Conservation (phyloP, 1,140 invertebrate species). For the Drosophila arawakana region DNA sequence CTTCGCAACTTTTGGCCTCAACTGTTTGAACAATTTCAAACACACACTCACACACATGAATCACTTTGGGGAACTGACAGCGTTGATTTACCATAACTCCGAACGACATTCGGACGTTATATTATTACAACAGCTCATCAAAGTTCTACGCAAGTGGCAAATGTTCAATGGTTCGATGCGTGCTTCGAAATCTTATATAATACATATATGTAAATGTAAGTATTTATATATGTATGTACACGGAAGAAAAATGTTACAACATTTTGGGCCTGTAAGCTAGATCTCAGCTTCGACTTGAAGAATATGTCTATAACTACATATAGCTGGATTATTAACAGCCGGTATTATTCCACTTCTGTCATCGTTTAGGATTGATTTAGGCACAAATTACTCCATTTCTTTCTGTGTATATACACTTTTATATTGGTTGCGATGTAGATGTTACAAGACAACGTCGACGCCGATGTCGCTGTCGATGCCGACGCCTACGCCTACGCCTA, state of each 20-base stretch:
- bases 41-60: constrained; percentile 23
- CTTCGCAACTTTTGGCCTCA: constrained; percentile 75
- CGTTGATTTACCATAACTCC: constrained; percentile 62
- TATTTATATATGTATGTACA: constrained; percentile 11
- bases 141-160: constrained; percentile 45
- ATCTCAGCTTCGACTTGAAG: too few species aligned
- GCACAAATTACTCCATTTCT: too few species aligned
- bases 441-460: too few species aligned
- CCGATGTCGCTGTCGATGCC: constrained; percentile 9
- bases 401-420: constrained; percentile 13
- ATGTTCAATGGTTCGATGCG: constrained; percentile 27
- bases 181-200: constrained; percentile 21
- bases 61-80: constrained; percentile 1
- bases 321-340: too few species aligned
- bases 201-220: constrained; percentile 4
- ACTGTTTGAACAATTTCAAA: constrained; percentile 76
- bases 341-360: too few species aligned
- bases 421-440: constrained; percentile 40
- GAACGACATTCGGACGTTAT: constrained; percentile 75
- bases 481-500: not conserved
- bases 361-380: too few species aligned
- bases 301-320: too few species aligned
- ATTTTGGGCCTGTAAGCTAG: too few species aligned
- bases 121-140: constrained; percentile 82
- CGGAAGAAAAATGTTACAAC: too few species aligned